phyloP scores from a whole-genome alignment of 92 coral and sea anemone genomes.

The Siderastrea siderea region DNA sequence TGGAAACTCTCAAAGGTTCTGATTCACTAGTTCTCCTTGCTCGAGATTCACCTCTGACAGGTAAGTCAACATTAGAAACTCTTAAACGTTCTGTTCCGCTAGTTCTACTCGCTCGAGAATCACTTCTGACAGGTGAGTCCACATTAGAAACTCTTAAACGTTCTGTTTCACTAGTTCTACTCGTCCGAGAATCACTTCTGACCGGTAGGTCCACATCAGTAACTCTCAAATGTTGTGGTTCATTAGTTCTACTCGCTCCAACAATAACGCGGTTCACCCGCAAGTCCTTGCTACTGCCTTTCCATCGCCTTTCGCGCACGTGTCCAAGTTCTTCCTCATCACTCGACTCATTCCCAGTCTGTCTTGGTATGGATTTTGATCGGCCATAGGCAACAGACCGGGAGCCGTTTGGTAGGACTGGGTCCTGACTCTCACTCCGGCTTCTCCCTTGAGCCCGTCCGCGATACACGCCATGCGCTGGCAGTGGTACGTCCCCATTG shows the following conservation, averaged over 20 bases:
- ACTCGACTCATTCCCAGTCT: conserved; percentile 54
- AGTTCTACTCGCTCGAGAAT: not conserved
- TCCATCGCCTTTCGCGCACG: conserved; percentile 13
- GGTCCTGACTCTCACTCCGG: conserved; percentile 48
- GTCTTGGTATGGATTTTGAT: conserved; percentile 53
- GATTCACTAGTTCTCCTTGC: not conserved
- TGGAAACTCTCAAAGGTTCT: conserved; percentile 30
- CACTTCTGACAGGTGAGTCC: conserved; percentile 20
- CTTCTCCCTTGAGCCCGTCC: conserved; percentile 28
- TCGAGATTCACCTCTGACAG: not conserved
- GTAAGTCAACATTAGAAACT: conserved; percentile 42
- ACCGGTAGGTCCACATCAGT: conserved; percentile 13
- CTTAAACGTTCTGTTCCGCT: not conserved
- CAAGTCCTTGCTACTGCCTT: conserved; percentile 10
- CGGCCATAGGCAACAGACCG: conserved; percentile 32
- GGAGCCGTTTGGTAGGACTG: conserved; percentile 42
- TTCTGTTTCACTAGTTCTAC: not conserved
- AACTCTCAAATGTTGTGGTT: conserved; percentile 13
- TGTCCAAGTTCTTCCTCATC: conserved; percentile 52
- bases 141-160: conserved; percentile 39
- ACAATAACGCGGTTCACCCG: conserved; percentile 9
- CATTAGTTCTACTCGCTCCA: not conserved
- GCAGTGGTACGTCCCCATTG: conserved; percentile 8
- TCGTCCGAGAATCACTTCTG: too few species aligned
- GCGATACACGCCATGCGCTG: not conserved